These are phyloP conservation scores for Hermatobates lingyangjiaoensis DNA, from an alignment of 1,140 invertebrate species.

Conservation along the genomic window DNA sequence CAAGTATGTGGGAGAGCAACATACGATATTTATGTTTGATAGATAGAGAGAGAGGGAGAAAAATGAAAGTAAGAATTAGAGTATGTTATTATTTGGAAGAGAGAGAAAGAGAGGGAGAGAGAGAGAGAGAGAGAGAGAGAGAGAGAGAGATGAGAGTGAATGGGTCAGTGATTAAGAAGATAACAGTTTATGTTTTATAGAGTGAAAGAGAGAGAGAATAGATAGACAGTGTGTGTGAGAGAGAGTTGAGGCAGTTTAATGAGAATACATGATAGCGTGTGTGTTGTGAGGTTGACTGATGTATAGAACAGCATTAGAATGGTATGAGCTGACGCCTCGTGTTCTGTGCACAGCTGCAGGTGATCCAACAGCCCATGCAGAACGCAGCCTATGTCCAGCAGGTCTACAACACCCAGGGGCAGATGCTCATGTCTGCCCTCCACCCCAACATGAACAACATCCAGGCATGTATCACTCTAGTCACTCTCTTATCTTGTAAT, in stretches of 20 bases:
- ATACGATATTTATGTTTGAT: too few relatives aligned
- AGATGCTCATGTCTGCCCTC: slow-evolving; percentile 28
- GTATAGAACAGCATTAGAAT: background rate
- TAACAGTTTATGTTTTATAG: too few relatives aligned
- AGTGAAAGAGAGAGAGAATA: background rate
- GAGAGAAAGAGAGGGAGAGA: too few relatives aligned
- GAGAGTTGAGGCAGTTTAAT: background rate
- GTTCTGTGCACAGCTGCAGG: slow-evolving; percentile 24
- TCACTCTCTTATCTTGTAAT: background rate
- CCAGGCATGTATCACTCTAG: background rate
- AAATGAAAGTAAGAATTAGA: too few relatives aligned
- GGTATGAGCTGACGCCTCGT: background rate
- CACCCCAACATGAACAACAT: slow-evolving; percentile 21
- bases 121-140: too few relatives aligned
- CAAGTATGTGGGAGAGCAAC: too few relatives aligned
- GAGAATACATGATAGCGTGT: background rate
- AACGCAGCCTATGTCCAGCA: slow-evolving; percentile 31
- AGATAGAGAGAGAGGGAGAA: too few relatives aligned
- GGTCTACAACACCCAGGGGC: slow-evolving; percentile 27
- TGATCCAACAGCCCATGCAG: slow-evolving; percentile 31
- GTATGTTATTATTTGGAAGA: too few relatives aligned
- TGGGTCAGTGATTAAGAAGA: too few relatives aligned
- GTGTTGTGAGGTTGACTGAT: background rate
- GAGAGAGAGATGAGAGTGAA: too few relatives aligned
- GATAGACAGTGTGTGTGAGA: background rate